These are phyloP conservation scores for Ernsta delagoae DNA, from an alignment of 2,888 invertebrate species.

Conservation along the genomic window DNA sequence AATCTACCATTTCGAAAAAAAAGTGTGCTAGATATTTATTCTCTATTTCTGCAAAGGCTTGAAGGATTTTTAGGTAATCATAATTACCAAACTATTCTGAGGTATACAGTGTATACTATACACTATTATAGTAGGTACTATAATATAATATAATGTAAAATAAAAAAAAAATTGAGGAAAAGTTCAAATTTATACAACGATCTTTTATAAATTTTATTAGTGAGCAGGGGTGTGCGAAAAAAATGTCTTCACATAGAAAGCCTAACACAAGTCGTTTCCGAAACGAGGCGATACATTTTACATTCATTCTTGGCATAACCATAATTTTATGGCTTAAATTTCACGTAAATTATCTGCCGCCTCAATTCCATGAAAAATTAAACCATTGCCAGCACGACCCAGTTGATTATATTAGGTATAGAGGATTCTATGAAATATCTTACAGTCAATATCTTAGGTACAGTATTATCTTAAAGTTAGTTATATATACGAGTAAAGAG, in stretches of 20 bases:
- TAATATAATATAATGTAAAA: no score
- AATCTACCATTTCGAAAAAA: no score
- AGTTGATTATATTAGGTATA: background rate
- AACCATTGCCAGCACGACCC: background rate
- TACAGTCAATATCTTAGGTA: no score
- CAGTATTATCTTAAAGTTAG: no score
- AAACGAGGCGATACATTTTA: slow-evolving; percentile 34
- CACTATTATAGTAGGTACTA: no score
- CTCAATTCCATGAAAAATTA: slow-evolving; percentile 21
- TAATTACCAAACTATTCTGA: background rate
- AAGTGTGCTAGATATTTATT: no score
- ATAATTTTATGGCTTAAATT: slow-evolving; percentile 36
- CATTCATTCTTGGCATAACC: slow-evolving; percentile 34
- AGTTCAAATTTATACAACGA: background rate
- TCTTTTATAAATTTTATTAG: background rate
- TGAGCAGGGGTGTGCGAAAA: slow-evolving; percentile 2
- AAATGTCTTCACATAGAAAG: slow-evolving; percentile 22
- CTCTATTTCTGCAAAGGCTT: no score
- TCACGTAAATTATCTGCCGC: slow-evolving; percentile 29
- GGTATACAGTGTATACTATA: background rate
- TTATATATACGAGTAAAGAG: no score
- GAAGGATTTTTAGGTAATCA: background rate
- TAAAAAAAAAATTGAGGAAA: background rate
- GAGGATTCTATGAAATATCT: background rate
- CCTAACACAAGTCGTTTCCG: slow-evolving; percentile 17